Evolutionary conservation across 2,797 vertebrate genomes (phyloP).

Genomic region (Fistularia commersonii): DNA sequence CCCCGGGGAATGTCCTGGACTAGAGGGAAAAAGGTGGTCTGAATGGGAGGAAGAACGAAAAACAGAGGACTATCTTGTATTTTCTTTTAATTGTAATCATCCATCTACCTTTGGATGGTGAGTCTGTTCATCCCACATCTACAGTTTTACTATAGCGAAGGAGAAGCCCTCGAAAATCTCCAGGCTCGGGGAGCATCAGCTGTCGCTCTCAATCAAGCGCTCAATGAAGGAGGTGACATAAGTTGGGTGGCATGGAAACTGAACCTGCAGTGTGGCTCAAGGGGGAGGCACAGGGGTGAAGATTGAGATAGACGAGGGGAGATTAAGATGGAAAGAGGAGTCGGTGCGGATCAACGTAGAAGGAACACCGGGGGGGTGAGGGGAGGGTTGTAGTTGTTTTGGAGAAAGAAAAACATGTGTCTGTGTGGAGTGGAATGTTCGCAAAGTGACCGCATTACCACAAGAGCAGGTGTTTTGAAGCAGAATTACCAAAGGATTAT

Average conservation of each 20-base stretch:
- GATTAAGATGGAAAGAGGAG: constrained; percentile 28
- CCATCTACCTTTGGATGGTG: neutral
- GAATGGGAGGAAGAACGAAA: constrained; percentile 2
- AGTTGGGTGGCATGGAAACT: constrained; percentile 24
- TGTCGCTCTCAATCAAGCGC: constrained; percentile 64
- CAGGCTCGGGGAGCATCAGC: constrained; percentile 32
- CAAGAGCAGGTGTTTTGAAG: too few relatives aligned
- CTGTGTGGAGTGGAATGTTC: neutral
- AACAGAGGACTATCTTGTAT: neutral
- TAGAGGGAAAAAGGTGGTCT: constrained; percentile 39
- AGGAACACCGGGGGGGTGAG: constrained; percentile 6
- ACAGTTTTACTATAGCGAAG: neutral
- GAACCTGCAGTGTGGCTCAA: constrained; percentile 5
- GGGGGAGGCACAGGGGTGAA: constrained; percentile 5
- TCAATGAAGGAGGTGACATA: constrained; percentile 39
- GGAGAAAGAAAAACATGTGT: neutral
- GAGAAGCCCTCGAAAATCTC: constrained; percentile 1
- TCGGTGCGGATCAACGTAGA: constrained; percentile 13
- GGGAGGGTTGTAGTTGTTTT: neutral
- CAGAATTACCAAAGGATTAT: too few relatives aligned
- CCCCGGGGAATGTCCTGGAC: constrained; percentile 59
- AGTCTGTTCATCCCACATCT: neutral
- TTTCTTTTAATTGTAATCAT: too few relatives aligned
- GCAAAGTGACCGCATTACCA: too few relatives aligned
- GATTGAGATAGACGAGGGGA: constrained; percentile 21